Conservation (phyloP, 2,888 invertebrate genomes). For the Phalera bucephala region DNA sequence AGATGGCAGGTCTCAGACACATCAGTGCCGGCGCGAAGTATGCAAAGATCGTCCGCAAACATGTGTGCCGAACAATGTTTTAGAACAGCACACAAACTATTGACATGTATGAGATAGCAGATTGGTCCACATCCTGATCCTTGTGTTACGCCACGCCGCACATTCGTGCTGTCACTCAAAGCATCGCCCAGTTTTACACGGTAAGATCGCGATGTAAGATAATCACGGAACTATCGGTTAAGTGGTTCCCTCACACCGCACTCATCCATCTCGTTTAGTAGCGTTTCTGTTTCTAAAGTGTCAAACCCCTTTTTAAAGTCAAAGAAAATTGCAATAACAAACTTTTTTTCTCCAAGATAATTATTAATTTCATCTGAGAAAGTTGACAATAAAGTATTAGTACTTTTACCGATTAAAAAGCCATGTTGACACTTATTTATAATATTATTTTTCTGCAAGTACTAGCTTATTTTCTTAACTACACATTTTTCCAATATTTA, state of each 20-base stretch:
- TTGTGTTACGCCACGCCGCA: conserved; percentile 2
- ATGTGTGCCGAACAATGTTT: conserved; percentile 3
- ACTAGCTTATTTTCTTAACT: too few relatives aligned
- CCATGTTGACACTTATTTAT: too few relatives aligned
- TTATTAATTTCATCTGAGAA: conserved; percentile 5
- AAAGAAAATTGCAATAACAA: background rate
- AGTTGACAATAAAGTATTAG: too few relatives aligned
- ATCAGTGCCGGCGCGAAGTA: conserved; percentile 2
- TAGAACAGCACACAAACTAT: conserved; percentile 2
- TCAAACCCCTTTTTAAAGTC: conserved; percentile 8
- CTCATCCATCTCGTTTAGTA: conserved; percentile 2
- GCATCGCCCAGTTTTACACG: conserved; percentile 1
- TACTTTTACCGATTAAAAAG: too few relatives aligned
- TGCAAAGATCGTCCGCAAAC: conserved; percentile 5
- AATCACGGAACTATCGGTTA: conserved; percentile 3
- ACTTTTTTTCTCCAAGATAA: background rate
- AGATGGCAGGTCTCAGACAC: background rate
- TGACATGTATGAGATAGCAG: conserved; percentile 2
- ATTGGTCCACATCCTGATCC: conserved; percentile 2
- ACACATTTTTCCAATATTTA: too few relatives aligned
- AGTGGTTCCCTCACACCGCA: conserved; percentile 4
- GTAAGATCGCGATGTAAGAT: conserved; percentile 4
- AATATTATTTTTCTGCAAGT: too few relatives aligned
- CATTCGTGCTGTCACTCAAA: background rate
- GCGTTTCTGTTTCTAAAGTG: conserved; percentile 2